phyloP scores from a whole-genome alignment of 92 coral and sea anemone species.

The Bergia sp. region DNA sequence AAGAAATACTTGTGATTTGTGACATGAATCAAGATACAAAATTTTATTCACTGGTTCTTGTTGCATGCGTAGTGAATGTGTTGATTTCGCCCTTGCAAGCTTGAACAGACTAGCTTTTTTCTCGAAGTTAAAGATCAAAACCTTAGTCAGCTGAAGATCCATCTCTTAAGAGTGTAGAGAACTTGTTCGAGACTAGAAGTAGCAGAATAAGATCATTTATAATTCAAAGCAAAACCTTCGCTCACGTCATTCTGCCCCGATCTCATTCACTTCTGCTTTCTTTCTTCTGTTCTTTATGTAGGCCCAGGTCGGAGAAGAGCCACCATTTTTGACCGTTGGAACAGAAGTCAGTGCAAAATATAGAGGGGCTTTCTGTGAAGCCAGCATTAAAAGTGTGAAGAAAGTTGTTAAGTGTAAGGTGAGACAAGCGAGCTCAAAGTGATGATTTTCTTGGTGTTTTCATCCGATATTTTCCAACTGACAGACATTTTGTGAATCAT shows the following conservation, averaged over 20 bases:
- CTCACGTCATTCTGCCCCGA: constrained; percentile 82
- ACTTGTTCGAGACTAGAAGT: constrained; percentile 38
- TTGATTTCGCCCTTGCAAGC: constrained; percentile 13
- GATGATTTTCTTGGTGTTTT: background rate
- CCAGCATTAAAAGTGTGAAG: constrained; percentile 92
- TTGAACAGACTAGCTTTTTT: background rate
- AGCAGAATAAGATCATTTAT: constrained; percentile 74
- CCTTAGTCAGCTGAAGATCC: constrained; percentile 3
- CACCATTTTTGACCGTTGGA: constrained; percentile 95
- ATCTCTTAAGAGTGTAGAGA: constrained; percentile 48
- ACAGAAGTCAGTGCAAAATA: constrained; percentile 99
- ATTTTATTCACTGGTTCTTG: constrained; percentile 9
- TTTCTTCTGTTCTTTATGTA: constrained; percentile 67
- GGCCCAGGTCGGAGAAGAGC: constrained; percentile 97
- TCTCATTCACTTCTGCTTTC: constrained; percentile 55
- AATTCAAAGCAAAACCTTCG: constrained; percentile 83
- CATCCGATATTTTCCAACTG: constrained; percentile 18
- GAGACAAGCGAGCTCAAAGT: constrained; percentile 18
- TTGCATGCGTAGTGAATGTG: constrained; percentile 24
- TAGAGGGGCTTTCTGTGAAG: constrained; percentile 99
- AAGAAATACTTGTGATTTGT: background rate
- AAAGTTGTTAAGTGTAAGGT: constrained; percentile 99
- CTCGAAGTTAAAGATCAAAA: constrained; percentile 22
- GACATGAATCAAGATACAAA: constrained; percentile 31
- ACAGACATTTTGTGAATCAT: constrained; percentile 27